Percentiles rank a stretch among this genome's conserved stretches.
Conservation (phyloP, 1,140 invertebrate genomes). For the Diabrotica undecimpunctata region DNA sequence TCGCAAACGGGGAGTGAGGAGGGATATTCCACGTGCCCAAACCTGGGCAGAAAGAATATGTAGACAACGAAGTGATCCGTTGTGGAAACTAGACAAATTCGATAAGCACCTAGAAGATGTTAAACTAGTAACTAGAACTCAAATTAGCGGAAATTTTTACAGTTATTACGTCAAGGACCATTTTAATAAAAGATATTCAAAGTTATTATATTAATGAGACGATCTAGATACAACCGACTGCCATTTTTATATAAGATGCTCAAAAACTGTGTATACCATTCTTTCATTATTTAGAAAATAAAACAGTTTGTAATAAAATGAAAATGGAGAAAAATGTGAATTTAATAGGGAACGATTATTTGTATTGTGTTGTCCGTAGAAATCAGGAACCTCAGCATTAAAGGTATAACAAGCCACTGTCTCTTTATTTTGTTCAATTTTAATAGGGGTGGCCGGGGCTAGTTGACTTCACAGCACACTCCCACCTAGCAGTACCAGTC, state of each 20-base stretch:
- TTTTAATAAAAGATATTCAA: constrained; percentile 36
- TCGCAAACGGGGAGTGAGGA: constrained; percentile 61
- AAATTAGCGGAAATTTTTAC: constrained; percentile 39
- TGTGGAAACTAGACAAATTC: constrained; percentile 36
- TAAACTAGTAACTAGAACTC: constrained; percentile 37
- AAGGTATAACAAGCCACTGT: no score
- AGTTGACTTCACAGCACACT: no score
- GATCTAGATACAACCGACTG: background rate
- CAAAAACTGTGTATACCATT: background rate
- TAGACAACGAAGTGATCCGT: constrained; percentile 59
- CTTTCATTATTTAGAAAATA: no score
- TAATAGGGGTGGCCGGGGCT: no score
- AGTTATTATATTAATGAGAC: constrained; percentile 11
- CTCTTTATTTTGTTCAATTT: no score
- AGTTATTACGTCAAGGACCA: constrained; percentile 37
- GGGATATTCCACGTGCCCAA: constrained; percentile 68
- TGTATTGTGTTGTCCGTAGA: no score
- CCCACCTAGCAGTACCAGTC: no score
- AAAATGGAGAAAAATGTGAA: no score
- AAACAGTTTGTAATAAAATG: no score
- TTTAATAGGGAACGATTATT: no score
- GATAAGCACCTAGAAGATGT: constrained; percentile 35
- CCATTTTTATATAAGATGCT: background rate
- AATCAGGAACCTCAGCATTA: no score
- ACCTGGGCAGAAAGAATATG: constrained; percentile 79